Evolutionary conservation across 1,140 invertebrate species (phyloP), one percentile per base, ranked within the genome.

Genomic region (Magallana ariakensis): DNA sequence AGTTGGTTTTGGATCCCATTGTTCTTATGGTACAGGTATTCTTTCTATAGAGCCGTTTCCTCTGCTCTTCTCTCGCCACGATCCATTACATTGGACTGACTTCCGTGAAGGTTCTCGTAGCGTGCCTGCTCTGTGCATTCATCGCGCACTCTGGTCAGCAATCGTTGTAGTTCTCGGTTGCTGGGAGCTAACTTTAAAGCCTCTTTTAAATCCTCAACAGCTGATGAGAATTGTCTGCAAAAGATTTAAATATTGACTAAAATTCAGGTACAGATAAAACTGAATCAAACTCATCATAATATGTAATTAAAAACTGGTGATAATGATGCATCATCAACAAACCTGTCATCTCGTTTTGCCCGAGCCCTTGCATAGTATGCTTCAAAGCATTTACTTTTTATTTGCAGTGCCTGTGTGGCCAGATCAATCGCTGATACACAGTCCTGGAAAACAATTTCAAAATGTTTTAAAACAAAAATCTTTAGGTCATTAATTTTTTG

Each of bases 331-430:
- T 26, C 13, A 70, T 7, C 16, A 33, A 89, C 93, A 92, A 92
- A 96, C 96, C 94, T 95, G 84, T 96, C 92, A 88, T 98, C 97
- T 87, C 98, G 95, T 83, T 96, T 96, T 9, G 98, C 98, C 92
- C 98, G 97, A 0, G 98, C 97, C 92, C 98, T 96, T 1, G 98
- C 97, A 94, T 99, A 99, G 92, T 97, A 98, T 1, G 98, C 98
- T 95, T 99, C 98, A 93, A 97, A 99, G 1, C 97, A 98, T 91
- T 97, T 96, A 7, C 97, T 96, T 90, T 97, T 97, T 86, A 98
- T 95, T 80, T 96, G 96, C 46, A 98, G 95, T 0, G 97, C 98
- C 94, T 97, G 96, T 62, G 97, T 96, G 5, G 98, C 98, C 82
- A 98, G 95, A 92, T 98, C 97, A 88, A 98, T 96, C 9, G 98